Conservation (phyloP, 2,888 invertebrate genomes). For the Lasioglossum oenotherae region DNA sequence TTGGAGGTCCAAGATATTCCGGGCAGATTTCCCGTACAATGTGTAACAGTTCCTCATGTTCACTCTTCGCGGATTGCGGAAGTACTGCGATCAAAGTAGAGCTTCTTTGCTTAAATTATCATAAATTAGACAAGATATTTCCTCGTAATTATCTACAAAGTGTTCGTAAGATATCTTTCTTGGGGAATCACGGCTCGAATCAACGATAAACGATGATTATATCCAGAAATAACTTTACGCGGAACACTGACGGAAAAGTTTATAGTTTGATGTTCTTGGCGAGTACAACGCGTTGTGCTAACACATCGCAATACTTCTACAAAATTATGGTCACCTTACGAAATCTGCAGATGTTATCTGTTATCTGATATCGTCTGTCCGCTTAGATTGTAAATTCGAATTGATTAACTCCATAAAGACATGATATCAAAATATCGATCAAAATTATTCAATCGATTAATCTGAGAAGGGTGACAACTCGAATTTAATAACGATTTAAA, state of each 20-base stretch:
- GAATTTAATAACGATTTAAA: neutral
- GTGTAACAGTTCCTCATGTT: constrained; percentile 30
- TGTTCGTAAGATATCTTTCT: neutral
- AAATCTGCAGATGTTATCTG: neutral
- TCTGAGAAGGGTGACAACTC: neutral
- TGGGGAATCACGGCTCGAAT: neutral
- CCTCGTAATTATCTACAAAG: neutral
- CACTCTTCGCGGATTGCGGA: constrained; percentile 15
- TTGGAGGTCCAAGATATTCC: constrained; percentile 9
- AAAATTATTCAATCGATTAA: neutral
- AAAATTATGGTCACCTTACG: neutral
- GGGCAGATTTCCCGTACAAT: constrained; percentile 17
- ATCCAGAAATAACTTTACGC: neutral
- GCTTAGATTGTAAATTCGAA: neutral
- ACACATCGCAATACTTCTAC: neutral
- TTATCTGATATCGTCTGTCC: neutral
- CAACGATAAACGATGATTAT: neutral
- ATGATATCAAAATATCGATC: neutral
- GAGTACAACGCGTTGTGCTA: neutral
- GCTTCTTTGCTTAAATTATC: constrained; percentile 4
- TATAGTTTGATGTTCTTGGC: neutral
- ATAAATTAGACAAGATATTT: constrained; percentile 1
- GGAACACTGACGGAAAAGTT: neutral
- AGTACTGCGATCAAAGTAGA: neutral
- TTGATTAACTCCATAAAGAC: neutral